These are phyloP conservation scores for Oncorhynchus clarkii DNA, from an alignment of 2,113 vertebrate genomes.

Conservation along the genomic window DNA sequence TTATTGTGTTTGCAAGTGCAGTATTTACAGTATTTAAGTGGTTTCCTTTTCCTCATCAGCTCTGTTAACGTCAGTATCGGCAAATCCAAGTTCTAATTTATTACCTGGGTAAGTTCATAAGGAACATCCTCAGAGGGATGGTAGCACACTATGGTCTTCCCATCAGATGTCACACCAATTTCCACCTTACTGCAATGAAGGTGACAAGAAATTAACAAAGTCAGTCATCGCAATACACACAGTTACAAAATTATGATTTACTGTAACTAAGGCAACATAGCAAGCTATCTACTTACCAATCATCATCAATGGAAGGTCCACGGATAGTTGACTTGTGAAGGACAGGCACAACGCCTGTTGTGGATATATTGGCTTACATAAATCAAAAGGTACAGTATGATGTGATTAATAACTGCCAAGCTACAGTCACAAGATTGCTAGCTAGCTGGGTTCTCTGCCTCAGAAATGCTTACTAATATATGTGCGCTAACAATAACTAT, in stretches of 20 bases:
- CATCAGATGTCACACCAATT: conserved; percentile 87
- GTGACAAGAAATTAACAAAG: neutral
- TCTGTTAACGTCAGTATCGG: neutral
- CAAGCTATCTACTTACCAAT: conserved; percentile 41
- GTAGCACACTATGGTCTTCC: conserved; percentile 88
- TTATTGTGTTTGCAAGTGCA: too few relatives aligned
- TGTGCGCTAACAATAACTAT: neutral
- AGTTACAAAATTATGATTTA: neutral
- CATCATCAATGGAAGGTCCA: conserved; percentile 25
- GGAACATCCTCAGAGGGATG: conserved; percentile 86
- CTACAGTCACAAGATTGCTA: conserved; percentile 6
- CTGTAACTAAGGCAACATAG: neutral
- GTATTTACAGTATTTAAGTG: too few relatives aligned
- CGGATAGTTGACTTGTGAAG: conserved; percentile 46
- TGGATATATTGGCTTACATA: neutral
- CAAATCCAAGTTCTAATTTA: neutral
- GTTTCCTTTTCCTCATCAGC: too few relatives aligned
- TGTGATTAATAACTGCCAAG: neutral
- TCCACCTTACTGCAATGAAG: conserved; percentile 79
- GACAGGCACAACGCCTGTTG: conserved; percentile 44
- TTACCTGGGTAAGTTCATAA: conserved; percentile 89
- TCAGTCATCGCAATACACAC: neutral
- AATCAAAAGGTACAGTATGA: neutral
- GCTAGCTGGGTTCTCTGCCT: neutral
- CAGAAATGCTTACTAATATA: neutral